Conservation (phyloP, 2,113 vertebrate species). For the Lota lota region DNA sequence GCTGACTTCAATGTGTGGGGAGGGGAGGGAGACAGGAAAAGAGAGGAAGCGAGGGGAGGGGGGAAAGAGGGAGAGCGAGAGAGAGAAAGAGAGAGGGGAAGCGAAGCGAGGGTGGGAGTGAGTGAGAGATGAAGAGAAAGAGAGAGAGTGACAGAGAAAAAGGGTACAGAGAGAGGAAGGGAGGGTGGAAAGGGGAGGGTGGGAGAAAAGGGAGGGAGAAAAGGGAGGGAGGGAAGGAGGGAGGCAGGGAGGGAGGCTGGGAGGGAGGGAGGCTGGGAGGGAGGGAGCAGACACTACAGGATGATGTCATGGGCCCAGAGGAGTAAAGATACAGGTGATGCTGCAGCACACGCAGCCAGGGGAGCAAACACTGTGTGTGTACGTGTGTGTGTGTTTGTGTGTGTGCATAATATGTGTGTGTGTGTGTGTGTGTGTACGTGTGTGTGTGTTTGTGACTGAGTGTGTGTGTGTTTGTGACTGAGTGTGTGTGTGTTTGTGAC, state of each 20-base stretch:
- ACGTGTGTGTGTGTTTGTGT: slow-evolving; percentile 3
- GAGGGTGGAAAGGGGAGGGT: background rate
- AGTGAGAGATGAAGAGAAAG: slow-evolving; percentile 14
- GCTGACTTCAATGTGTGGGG: slow-evolving; percentile 63
- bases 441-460: slow-evolving; percentile 16
- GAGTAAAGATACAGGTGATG: slow-evolving; percentile 66
- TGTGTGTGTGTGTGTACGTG: slow-evolving; percentile 2
- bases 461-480: slow-evolving; percentile 5
- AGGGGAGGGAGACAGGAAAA: slow-evolving; percentile 50
- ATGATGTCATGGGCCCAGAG: slow-evolving; percentile 70
- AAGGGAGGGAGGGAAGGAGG: slow-evolving; percentile 47
- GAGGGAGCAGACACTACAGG: slow-evolving; percentile 59
- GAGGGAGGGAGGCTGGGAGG: background rate
- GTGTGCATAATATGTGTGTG: background rate
- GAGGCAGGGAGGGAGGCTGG: slow-evolving; percentile 38
- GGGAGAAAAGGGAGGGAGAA: slow-evolving; percentile 47
- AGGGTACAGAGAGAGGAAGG: slow-evolving; percentile 1
- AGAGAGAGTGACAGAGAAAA: slow-evolving; percentile 39
- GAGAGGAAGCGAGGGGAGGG: slow-evolving; percentile 38
- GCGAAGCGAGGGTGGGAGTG: background rate
- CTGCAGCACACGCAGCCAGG: slow-evolving; percentile 61
- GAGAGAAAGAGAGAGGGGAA: background rate
- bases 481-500: background rate
- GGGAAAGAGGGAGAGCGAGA: background rate
- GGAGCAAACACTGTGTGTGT: slow-evolving; percentile 51